Base-by-base conservation (phyloP, 2,888 invertebrate genomes). In the Flabesymbios commensalis region DNA sequence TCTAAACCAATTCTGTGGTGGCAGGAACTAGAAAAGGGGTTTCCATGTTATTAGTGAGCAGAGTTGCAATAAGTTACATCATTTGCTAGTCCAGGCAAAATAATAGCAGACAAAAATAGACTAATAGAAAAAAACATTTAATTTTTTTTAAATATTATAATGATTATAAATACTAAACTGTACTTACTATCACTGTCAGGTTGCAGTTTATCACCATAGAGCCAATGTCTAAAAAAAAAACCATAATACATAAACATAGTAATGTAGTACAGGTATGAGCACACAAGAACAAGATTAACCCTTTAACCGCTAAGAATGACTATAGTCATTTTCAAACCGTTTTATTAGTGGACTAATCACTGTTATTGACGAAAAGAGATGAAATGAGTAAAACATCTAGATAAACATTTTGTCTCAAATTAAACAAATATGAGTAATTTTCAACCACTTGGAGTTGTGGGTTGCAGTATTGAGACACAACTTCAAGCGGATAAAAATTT, bases 131-230 rank as follows among this genome's bases (percentile, higher is more conserved):
- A n/a, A n/a, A n/a, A n/a, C n/a, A n/a, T n/a, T n/a, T n/a, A n/a
- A n/a, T n/a, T n/a, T n/a, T n/a, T n/a, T n/a, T n/a, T 45, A 45
- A 14, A 45, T 17, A 17, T 17, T 45, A 7, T 45, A 22, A 45
- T 17, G 10, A 36, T 14, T 36, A 45, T 19, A 22, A 17, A 14
- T 17, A 19, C 14, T 45, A 14, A 7, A 49, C 49, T 17, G 49
- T 17, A 49, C 49, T 49, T 28, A 49, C 49, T 17, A 14, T 49
- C 49, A 7, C 4, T 49, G 22, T 49, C 49, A 14, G 24, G 31
- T 24, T 87, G 48, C 7, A 74, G 26, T 69, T 79, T 81, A 48
- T 93, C 92, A 2, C 95, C 95, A 84, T 94, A 96, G 55, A 95
- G 78, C 95, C 95, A 95, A 79, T 92, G 88, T 70, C 92, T 92